Percentiles rank a stretch among this genome's conserved stretches.
Conservation (phyloP, 2,888 invertebrate species). For the Tipula confusa region DNA sequence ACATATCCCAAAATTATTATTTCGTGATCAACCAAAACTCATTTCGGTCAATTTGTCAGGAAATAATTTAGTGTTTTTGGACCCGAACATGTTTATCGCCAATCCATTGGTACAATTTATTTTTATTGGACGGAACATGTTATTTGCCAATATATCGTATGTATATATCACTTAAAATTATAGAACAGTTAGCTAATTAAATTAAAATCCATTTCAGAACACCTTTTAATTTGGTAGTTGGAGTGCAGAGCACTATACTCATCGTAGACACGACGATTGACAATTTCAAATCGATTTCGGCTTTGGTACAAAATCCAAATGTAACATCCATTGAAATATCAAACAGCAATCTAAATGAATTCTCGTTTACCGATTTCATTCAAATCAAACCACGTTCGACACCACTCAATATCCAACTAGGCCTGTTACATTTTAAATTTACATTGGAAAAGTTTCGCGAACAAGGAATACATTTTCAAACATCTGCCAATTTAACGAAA, state of each 20-base stretch:
- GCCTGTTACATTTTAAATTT: too few species aligned
- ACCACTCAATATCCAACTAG: too few species aligned
- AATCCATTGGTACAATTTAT: too few species aligned
- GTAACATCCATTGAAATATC: too few species aligned
- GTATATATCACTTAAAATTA: not conserved
- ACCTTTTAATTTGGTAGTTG: too few species aligned
- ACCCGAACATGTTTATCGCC: not conserved
- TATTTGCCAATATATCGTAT: not conserved
- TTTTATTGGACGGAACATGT: not conserved
- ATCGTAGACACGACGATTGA: too few species aligned
- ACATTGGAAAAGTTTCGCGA: not conserved
- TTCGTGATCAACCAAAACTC: not conserved
- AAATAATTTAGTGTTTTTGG: not conserved
- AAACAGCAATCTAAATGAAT: too few species aligned
- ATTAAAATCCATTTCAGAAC: not conserved
- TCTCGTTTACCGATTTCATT: too few species aligned
- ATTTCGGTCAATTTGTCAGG: not conserved
- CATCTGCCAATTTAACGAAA: not conserved
- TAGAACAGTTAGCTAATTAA: not conserved
- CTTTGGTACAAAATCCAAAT: too few species aligned
- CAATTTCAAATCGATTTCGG: too few species aligned
- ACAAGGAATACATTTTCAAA: not conserved
- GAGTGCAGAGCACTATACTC: too few species aligned
- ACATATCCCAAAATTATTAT: not conserved
- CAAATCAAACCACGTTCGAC: not conserved